A percentile compares a stretch with the other conserved stretches of the same genome.
Conservation (phyloP, 2,888 invertebrate genomes). For the Leucozona laternaria region DNA sequence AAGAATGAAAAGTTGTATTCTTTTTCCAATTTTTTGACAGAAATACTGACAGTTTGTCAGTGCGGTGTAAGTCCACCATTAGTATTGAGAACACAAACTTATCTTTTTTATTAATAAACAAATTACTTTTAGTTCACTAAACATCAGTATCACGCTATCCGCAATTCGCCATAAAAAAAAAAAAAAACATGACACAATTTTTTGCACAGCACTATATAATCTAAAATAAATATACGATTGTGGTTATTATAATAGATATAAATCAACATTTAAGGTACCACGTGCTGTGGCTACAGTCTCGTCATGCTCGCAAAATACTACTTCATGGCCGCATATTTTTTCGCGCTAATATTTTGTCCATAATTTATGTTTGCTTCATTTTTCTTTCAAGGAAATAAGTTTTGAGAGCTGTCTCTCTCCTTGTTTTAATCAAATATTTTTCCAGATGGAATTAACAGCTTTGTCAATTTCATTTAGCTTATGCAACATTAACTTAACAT, state of each 20-base stretch:
- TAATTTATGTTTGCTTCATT: neutral
- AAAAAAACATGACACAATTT: neutral
- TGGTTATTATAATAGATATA: neutral
- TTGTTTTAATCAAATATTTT: conserved; percentile 4
- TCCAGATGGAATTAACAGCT: conserved; percentile 14
- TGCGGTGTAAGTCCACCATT: too few relatives aligned
- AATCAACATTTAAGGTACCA: conserved; percentile 5
- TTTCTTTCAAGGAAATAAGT: neutral
- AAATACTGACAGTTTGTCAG: too few relatives aligned
- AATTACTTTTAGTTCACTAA: too few relatives aligned
- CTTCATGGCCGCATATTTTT: neutral
- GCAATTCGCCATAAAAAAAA: too few relatives aligned
- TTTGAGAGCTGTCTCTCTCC: neutral
- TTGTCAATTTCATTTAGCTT: neutral
- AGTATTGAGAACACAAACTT: too few relatives aligned
- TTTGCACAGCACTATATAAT: neutral
- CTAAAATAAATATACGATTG: neutral
- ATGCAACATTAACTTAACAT: neutral
- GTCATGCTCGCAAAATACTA: neutral
- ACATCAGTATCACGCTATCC: too few relatives aligned
- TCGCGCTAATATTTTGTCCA: conserved; percentile 5
- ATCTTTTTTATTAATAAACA: too few relatives aligned
- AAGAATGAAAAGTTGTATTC: too few relatives aligned
- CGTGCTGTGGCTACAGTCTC: neutral
- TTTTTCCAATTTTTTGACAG: too few relatives aligned